Conservation (phyloP, 2,888 invertebrate genomes). For the Phyllotreta striolata region DNA sequence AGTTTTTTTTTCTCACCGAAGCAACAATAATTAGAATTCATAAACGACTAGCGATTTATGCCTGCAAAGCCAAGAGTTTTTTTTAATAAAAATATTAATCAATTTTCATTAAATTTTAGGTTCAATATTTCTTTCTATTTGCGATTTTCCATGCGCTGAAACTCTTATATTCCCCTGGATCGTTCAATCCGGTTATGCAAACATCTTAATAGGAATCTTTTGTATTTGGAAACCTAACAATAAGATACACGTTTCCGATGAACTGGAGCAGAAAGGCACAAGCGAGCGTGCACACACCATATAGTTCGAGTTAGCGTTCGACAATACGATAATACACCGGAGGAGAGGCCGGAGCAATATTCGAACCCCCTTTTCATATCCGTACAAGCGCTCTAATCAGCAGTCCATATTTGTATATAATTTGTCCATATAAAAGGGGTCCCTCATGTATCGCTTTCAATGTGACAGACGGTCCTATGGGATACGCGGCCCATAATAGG, state of each 20-base stretch:
- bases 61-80: too few relatives aligned
- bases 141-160: too few relatives aligned
- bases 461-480: conserved; percentile 57
- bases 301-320: conserved; percentile 9
- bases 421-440: conserved; percentile 62
- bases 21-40: too few relatives aligned
- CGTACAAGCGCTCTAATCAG: conserved; percentile 55
- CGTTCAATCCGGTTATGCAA: neutral
- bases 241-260: conserved; percentile 32
- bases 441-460: conserved; percentile 60
- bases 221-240: conserved; percentile 20
- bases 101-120: too few relatives aligned
- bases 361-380: conserved; percentile 29
- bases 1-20: too few relatives aligned
- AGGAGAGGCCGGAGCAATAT: conserved; percentile 15
- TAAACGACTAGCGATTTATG: too few relatives aligned
- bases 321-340: conserved; percentile 23
- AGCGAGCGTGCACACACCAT: conserved; percentile 11
- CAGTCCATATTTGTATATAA: conserved; percentile 64
- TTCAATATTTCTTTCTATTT: too few relatives aligned
- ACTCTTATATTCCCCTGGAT: too few relatives aligned
- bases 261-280: conserved; percentile 35
- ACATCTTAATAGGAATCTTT: conserved; percentile 22
- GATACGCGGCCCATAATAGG: conserved; percentile 47
- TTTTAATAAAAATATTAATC: too few relatives aligned